A percentile compares a stretch with the other conserved stretches of the same genome.
These are phyloP conservation scores for Syrphus vitripennis DNA, from an alignment of 2,888 invertebrate species.

Conservation along the genomic window DNA sequence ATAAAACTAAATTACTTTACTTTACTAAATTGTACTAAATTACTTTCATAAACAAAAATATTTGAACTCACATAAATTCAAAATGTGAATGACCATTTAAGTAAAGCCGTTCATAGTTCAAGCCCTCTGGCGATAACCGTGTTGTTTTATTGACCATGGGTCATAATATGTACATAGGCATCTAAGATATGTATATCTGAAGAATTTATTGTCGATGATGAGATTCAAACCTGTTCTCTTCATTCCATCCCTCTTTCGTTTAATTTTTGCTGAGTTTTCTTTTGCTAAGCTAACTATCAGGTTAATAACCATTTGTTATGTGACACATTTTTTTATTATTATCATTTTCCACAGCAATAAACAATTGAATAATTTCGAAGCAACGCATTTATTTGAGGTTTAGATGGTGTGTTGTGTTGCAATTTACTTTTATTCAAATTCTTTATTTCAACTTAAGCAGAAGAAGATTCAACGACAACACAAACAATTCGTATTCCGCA, in stretches of 20 bases:
- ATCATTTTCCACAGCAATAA: not conserved
- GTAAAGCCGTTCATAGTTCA: not conserved
- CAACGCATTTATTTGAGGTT: too few species aligned
- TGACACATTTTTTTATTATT: constrained; percentile 9
- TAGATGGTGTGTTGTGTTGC: not conserved
- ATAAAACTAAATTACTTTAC: too few species aligned
- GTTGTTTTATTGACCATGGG: not conserved
- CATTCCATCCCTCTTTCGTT: constrained; percentile 16
- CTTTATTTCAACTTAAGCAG: not conserved
- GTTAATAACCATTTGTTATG: constrained; percentile 32
- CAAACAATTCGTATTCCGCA: constrained; percentile 1
- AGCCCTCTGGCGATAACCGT: not conserved
- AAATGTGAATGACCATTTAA: constrained; percentile 9
- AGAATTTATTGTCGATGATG: not conserved
- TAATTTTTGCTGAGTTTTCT: constrained; percentile 16
- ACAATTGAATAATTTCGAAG: not conserved
- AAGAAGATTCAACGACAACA: not conserved
- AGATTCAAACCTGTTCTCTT: constrained; percentile 55
- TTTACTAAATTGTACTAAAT: not conserved
- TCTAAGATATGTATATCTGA: constrained; percentile 9
- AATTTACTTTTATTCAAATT: not conserved
- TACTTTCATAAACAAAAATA: not conserved
- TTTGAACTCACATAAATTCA: not conserved
- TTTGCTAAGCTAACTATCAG: constrained; percentile 4
- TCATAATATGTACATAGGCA: not conserved